Conservation (phyloP, 2,888 invertebrate species). For the Dolichopus griseipennis region DNA sequence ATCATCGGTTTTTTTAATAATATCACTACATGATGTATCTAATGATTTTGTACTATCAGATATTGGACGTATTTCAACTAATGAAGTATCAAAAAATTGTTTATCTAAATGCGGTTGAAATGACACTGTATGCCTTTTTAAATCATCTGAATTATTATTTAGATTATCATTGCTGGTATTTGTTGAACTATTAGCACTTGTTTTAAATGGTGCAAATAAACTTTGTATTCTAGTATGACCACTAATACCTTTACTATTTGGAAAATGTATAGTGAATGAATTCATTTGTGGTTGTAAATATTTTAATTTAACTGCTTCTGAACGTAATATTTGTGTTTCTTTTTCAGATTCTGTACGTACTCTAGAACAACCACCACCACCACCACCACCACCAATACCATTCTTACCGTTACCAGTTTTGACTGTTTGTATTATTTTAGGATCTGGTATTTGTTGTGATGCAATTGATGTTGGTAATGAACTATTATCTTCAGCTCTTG, state of each 20-base stretch:
- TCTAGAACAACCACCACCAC: neutral
- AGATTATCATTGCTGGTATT: conserved; percentile 20
- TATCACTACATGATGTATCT: conserved; percentile 25
- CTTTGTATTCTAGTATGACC: conserved; percentile 53
- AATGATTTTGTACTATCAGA: conserved; percentile 43
- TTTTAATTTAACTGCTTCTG: conserved; percentile 35
- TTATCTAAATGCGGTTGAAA: conserved; percentile 60
- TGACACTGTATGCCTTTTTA: conserved; percentile 26
- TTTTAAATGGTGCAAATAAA: conserved; percentile 45
- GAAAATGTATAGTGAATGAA: conserved; percentile 61
- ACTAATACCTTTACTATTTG: conserved; percentile 48
- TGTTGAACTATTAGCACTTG: conserved; percentile 11
- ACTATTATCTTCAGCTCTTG: conserved; percentile 39
- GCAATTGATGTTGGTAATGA: no score
- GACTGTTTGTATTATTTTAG: neutral
- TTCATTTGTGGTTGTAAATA: conserved; percentile 33
- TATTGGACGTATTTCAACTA: conserved; percentile 62
- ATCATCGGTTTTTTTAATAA: conserved; percentile 19
- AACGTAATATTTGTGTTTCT: conserved; percentile 28
- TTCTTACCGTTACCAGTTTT: neutral
- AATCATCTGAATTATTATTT: neutral
- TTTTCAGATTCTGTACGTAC: conserved; percentile 16
- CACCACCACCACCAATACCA: neutral
- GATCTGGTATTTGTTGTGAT: conserved; percentile 19
- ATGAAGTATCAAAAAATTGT: conserved; percentile 70